phyloP scores from a whole-genome alignment of 1,140 invertebrate species.

The Trichonephila inaurata region DNA sequence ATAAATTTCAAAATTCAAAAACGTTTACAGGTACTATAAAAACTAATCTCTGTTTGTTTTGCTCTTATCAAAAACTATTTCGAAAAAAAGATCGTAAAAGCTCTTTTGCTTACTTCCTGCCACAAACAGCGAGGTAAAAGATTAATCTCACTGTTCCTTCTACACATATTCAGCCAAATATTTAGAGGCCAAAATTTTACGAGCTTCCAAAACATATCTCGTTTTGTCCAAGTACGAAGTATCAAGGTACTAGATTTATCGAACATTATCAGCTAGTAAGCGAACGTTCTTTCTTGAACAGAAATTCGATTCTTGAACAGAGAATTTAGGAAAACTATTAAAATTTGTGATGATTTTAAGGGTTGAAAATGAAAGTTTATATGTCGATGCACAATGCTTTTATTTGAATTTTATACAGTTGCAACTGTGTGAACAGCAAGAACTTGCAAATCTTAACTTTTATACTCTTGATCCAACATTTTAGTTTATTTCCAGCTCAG shows the following conservation, averaged over 20 bases:
- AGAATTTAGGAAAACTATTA: neutral
- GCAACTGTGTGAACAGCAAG: too few relatives aligned
- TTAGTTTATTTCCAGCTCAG: too few relatives aligned
- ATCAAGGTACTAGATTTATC: neutral
- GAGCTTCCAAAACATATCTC: constrained; percentile 62
- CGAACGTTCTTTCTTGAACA: neutral
- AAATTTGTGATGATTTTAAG: neutral
- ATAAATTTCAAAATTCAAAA: too few relatives aligned
- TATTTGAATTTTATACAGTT: neutral
- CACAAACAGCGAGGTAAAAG: neutral
- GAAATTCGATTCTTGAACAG: neutral
- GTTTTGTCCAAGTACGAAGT: constrained; percentile 47
- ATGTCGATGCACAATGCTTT: neutral
- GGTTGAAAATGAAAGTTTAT: neutral
- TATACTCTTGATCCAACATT: too few relatives aligned
- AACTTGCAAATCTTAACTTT: too few relatives aligned
- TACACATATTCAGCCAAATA: constrained; percentile 31
- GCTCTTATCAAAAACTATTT: too few relatives aligned
- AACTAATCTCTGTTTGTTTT: too few relatives aligned
- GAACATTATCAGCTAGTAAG: neutral
- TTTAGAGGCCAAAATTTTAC: constrained; percentile 57
- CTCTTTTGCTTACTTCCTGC: neutral
- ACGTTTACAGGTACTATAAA: too few relatives aligned
- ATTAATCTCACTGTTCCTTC: neutral
- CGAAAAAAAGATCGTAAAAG: neutral